phyloP scores from a whole-genome alignment of 2,888 invertebrate species.

The Leptothorax acervorum region DNA sequence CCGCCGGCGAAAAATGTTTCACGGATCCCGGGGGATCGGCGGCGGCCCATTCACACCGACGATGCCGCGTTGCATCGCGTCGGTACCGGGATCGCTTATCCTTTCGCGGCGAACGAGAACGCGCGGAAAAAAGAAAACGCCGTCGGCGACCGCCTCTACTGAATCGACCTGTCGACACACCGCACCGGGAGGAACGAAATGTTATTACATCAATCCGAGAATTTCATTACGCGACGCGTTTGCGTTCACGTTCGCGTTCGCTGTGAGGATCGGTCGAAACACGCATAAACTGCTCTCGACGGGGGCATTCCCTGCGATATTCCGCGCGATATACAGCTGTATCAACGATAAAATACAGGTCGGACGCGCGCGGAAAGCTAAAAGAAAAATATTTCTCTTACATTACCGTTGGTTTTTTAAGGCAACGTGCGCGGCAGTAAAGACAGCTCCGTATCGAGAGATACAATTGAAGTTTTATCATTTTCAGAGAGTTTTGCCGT shows the following conservation, averaged over 20 bases:
- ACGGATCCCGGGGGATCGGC: slow-evolving; percentile 51
- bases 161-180: background rate
- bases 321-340: slow-evolving; percentile 20
- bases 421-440: background rate
- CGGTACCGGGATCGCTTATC: slow-evolving; percentile 44
- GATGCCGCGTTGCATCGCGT: slow-evolving; percentile 2
- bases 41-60: slow-evolving; percentile 25
- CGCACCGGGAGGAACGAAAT: slow-evolving; percentile 11
- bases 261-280: background rate
- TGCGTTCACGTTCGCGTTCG: background rate
- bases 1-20: slow-evolving; percentile 62
- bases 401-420: slow-evolving; percentile 25
- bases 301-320: slow-evolving; percentile 17
- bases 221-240: slow-evolving; percentile 26
- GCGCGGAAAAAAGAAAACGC: slow-evolving; percentile 32
- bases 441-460: background rate
- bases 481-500: background rate
- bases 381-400: slow-evolving; percentile 37
- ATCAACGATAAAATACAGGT: slow-evolving; percentile 35
- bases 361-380: slow-evolving; percentile 38
- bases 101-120: slow-evolving; percentile 12
- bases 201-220: slow-evolving; percentile 49
- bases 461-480: slow-evolving; percentile 32
- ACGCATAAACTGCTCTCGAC: slow-evolving; percentile 51
- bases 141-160: background rate